Evolutionary conservation across 1,140 invertebrate species (phyloP), one percentile per base, ranked within the genome.

Genomic region (Brachionus plicatilis): DNA sequence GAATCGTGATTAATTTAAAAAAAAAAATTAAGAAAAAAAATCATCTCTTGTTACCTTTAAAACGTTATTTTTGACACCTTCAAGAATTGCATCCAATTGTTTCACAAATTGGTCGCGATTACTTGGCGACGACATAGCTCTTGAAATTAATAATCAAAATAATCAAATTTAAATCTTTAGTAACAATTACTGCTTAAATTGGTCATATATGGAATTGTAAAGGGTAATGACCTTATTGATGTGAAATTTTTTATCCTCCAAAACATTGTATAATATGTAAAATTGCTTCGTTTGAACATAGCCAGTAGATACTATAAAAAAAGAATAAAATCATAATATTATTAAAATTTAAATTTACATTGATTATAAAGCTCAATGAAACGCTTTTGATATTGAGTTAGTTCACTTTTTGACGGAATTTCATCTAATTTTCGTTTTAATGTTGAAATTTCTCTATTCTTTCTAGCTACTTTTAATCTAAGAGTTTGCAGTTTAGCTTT

Each of bases 261-360:
- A 90, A 5, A 94, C 96, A 90, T 99, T 99, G 88, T 97, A 96
- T 78, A 98, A 91, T 37, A 95, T 96, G 88, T 96, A 98, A 91
- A 96, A 97, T 90, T 98, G 95, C 89, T 98, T 98, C 0, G 96
- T 98, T 92, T 98, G 96, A 88, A 94, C 94, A 87, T 98, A 95
- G 87, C 95, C 97, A 33, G 94, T 93, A 84, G 95, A 93, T 88
- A 98, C 95, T 96, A 88, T 83, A 92, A 92, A 83, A 87, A 86
- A 79, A 84, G 84, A 2, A 29, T 20, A 80, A 12, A 78, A 43
- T 68, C 7, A 0, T 50, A 56, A 80, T 56, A 85, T 88, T 3
- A 1, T 12, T 70, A 20, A 75, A 85, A 56, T 50, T 5, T 85
- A 29, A 66, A 86, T 83, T 70, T 88, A 95, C 95, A 94, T 93